Percentiles rank a stretch among this genome's conserved stretches.
Evolutionary conservation across 2,888 invertebrate species (phyloP).

Genomic region (Mesoligia furuncula): DNA sequence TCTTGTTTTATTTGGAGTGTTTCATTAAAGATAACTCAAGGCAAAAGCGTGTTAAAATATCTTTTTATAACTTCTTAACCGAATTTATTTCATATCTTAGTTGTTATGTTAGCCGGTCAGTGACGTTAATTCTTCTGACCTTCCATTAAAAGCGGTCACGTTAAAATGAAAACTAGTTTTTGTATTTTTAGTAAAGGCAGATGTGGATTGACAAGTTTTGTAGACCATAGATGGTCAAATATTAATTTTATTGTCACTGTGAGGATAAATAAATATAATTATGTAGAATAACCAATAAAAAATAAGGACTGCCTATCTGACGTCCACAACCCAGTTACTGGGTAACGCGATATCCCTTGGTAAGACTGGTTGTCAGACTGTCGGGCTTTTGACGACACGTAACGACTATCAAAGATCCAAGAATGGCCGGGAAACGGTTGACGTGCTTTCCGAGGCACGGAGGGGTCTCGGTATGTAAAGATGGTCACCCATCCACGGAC

Average conservation of each 20-base stretch:
- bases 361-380: too few species aligned
- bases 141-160: conserved; percentile 1
- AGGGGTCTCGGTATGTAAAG: too few species aligned
- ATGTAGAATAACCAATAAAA: not conserved
- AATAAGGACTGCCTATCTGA: too few species aligned
- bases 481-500: too few species aligned
- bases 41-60: conserved; percentile 4
- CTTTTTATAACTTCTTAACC: not conserved
- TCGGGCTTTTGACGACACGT: too few species aligned
- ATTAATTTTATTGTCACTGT: not conserved
- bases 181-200: not conserved
- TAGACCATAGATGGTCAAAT: not conserved
- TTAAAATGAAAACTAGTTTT: conserved; percentile 21
- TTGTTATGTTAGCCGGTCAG: conserved; percentile 10
- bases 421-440: too few species aligned
- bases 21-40: not conserved
- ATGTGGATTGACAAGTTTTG: conserved; percentile 11
- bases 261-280: not conserved
- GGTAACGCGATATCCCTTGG: too few species aligned
- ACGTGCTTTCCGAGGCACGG: too few species aligned
- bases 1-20: conserved; percentile 1
- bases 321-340: too few species aligned
- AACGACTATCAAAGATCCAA: too few species aligned
- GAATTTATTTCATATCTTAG: conserved; percentile 16
- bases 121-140: conserved; percentile 15